Percentiles rank a stretch among this genome's conserved stretches.
phyloP scores from a whole-genome alignment of 2,113 vertebrate genomes.

The Sinocyclocheilus maitianheensis region DNA sequence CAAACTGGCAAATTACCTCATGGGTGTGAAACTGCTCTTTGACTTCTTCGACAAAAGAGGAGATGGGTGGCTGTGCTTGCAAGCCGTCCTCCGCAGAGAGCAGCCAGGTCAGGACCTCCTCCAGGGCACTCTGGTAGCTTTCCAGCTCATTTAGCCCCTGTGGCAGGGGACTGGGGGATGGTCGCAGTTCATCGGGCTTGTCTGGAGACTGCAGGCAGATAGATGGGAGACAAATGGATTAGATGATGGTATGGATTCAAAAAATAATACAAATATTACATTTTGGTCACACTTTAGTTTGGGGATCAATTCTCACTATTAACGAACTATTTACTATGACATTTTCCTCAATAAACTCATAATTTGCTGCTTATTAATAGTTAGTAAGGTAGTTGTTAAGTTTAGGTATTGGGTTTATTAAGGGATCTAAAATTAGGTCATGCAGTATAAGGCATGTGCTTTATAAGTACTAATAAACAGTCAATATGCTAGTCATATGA shows the following conservation, averaged over 20 bases:
- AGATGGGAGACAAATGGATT: background rate
- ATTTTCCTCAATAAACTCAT: too few species aligned
- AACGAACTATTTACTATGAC: too few species aligned
- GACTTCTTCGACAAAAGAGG: constrained; percentile 90
- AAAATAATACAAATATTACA: background rate
- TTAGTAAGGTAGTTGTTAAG: too few species aligned
- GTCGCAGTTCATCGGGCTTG: constrained; percentile 79
- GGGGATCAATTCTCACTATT: too few species aligned
- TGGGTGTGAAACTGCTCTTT: constrained; percentile 98
- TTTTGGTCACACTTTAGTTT: too few species aligned
- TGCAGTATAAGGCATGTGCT: too few species aligned
- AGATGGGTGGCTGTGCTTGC: constrained; percentile 88
- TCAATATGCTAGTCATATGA: too few species aligned
- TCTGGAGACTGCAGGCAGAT: constrained; percentile 71
- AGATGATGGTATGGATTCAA: background rate
- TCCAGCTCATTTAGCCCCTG: constrained; percentile 84
- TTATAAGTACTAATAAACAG: too few species aligned
- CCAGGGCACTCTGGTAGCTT: constrained; percentile 91
- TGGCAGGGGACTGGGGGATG: constrained; percentile 76
- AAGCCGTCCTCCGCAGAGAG: constrained; percentile 92
- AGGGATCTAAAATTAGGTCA: too few species aligned
- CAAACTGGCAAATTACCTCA: constrained; percentile 79
- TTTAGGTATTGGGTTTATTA: too few species aligned
- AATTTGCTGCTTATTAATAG: too few species aligned
- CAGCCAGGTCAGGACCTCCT: constrained; percentile 95